These are phyloP conservation scores for Ceratothoa steindachneri DNA, from an alignment of 2,888 invertebrate species.

Conservation along the genomic window DNA sequence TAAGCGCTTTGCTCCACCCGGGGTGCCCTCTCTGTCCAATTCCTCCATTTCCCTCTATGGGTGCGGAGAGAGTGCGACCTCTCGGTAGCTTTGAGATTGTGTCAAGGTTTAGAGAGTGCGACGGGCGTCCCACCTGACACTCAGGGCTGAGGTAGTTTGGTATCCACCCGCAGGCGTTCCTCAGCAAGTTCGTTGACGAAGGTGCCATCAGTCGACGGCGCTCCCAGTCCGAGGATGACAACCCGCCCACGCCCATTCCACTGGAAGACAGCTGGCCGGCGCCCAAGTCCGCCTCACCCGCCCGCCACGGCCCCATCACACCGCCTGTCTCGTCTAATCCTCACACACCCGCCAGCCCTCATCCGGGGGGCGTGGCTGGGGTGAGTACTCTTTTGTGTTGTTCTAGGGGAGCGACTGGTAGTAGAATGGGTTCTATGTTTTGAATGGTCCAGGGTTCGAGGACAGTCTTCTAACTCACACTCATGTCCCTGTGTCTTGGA, in stretches of 20 bases:
- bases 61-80: no score
- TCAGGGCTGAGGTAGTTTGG: no score
- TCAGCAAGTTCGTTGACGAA: conserved; percentile 91
- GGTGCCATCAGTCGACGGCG: conserved; percentile 68
- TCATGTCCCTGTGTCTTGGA: no score
- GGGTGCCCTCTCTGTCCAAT: no score
- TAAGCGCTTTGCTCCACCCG: conserved; percentile 60
- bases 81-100: no score
- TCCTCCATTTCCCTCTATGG: no score
- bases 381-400: no score
- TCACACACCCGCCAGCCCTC: conserved; percentile 79
- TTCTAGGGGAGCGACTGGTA: neutral
- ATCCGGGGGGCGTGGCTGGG: conserved; percentile 34
- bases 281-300: conserved; percentile 49
- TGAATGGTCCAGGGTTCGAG: no score
- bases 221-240: conserved; percentile 90
- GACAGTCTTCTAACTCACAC: no score
- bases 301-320: conserved; percentile 54
- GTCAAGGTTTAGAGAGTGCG: no score
- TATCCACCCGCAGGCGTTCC: conserved; percentile 72
- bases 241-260: conserved; percentile 88
- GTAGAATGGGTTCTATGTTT: no score
- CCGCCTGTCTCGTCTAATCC: conserved; percentile 73
- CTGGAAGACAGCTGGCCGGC: conserved; percentile 62
- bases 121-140: no score